A percentile compares a stretch with the other conserved stretches of the same genome.
These are phyloP conservation scores for Platerodrilus igneus DNA, from an alignment of 2,888 invertebrate genomes.

Conservation along the genomic window DNA sequence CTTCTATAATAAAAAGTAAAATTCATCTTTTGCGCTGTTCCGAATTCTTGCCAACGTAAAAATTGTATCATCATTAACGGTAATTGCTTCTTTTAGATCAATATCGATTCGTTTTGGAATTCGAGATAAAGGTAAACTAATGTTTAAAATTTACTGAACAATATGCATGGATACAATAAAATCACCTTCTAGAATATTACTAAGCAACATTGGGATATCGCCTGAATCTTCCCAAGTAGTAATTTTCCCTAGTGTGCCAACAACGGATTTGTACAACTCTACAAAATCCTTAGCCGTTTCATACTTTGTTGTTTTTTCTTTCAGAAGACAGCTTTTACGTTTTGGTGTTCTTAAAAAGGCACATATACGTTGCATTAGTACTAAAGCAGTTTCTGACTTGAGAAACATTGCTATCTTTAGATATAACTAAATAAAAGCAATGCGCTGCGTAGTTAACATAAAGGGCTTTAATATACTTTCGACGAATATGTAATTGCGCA, in stretches of 20 bases:
- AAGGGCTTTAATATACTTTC: slow-evolving; percentile 6
- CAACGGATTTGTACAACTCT: slow-evolving; percentile 5
- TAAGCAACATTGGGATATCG: too few relatives aligned
- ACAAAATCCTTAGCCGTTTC: slow-evolving; percentile 4
- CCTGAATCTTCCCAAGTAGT: slow-evolving; percentile 7
- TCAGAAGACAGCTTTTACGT: slow-evolving; percentile 1
- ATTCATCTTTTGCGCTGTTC: too few relatives aligned
- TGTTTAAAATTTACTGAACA: too few relatives aligned
- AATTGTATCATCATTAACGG: too few relatives aligned
- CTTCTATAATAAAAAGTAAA: too few relatives aligned
- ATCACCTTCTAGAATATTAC: too few relatives aligned
- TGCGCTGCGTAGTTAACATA: not conserved
- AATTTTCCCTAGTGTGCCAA: slow-evolving; percentile 3
- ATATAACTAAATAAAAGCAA: not conserved
- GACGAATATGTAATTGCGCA: slow-evolving; percentile 3
- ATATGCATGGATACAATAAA: too few relatives aligned
- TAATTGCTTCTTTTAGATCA: too few relatives aligned
- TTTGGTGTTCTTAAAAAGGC: slow-evolving; percentile 5
- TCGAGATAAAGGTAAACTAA: too few relatives aligned
- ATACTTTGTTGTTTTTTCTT: not conserved
- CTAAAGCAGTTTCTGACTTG: slow-evolving; percentile 5
- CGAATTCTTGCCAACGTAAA: too few relatives aligned
- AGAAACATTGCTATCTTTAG: not conserved
- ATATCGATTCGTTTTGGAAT: too few relatives aligned
- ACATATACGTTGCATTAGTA: slow-evolving; percentile 2